phyloP scores from a whole-genome alignment of 1,140 invertebrate genomes.

The Trachymyrmex cornetzi region DNA sequence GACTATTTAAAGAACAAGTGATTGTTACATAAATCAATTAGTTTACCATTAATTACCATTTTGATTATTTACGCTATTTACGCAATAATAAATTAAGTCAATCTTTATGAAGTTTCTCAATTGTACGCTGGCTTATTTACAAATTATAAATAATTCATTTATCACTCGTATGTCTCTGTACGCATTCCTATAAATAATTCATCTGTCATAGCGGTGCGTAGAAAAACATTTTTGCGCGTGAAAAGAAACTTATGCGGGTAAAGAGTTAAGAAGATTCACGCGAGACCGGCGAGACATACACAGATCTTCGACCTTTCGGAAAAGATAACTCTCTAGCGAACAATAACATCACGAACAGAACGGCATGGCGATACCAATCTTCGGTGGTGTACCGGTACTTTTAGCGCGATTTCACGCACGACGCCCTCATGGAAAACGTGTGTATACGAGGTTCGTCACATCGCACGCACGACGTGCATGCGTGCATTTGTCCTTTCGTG shows the following conservation, averaged over 20 bases:
- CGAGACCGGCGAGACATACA: neutral
- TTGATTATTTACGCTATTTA: neutral
- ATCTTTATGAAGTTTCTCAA: neutral
- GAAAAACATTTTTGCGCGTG: conserved; percentile 23
- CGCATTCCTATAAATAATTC: conserved; percentile 26
- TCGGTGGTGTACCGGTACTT: conserved; percentile 32
- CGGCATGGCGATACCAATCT: conserved; percentile 32
- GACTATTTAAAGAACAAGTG: neutral
- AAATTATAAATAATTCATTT: conserved; percentile 33
- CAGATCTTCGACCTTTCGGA: neutral
- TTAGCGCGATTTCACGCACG: conserved; percentile 46
- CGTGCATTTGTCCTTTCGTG: neutral
- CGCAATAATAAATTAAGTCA: neutral
- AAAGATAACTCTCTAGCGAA: conserved; percentile 22
- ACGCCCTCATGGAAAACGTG: conserved; percentile 8
- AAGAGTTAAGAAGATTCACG: conserved; percentile 6
- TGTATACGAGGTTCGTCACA: neutral
- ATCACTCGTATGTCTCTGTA: neutral
- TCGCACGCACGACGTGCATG: neutral
- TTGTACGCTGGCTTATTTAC: neutral
- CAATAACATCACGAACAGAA: conserved; percentile 16
- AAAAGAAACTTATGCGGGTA: conserved; percentile 13
- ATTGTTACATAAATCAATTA: neutral
- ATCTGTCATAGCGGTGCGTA: neutral
- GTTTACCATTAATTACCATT: neutral